Base-by-base conservation (phyloP, 2,113 vertebrate genomes). In the Nansenia antarctica region DNA sequence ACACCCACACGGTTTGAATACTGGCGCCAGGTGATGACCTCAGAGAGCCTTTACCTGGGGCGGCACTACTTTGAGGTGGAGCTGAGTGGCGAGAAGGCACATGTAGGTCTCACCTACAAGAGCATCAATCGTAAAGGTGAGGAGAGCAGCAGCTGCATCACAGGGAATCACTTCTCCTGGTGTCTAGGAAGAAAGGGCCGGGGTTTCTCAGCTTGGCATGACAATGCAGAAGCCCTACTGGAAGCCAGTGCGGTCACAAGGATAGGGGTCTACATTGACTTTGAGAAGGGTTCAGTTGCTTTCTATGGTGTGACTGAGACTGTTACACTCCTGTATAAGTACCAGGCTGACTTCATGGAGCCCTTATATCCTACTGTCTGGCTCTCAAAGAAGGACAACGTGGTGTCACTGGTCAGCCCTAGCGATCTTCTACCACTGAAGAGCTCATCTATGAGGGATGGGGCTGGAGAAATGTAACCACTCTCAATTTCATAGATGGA, bases 371-470 rank as follows among this genome's bases (percentile, higher is more conserved):
- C 88, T 0, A 75, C 79, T 1, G 90, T 93, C 64, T 95, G 93
- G 92, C 87, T 95, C 62, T 92, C 93, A n/a, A 94, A 93, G 79
- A 93, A 93, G 78, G 93, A 93, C 67, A 93, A 87, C 3, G 20
- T 66, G 0, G 72, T 92, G 64, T 62, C 45, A 79, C 70, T 91
- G 47, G 45, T 79, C 34, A 60, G 69, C 61, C 63, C 55, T 49
- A 73, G 59, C 74, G 27, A 86, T 45, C 63, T 29, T 6, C 35
- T 26, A n/a, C 57, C 30, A 59, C 15, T 26, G 49, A 59, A 30
- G 11, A 59, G 57, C 57, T 32, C 49, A 42, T 15, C 39, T 42
- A 11, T 42, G 39, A n/a, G n/a, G n/a, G n/a, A n/a, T n/a, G n/a
- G n/a, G n/a, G n/a, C n/a, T n/a, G n/a, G n/a, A n/a, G n/a, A n/a